Evolutionary conservation across 2,797 vertebrate species (phyloP).

Genomic region (Gymnothorax javanicus): DNA sequence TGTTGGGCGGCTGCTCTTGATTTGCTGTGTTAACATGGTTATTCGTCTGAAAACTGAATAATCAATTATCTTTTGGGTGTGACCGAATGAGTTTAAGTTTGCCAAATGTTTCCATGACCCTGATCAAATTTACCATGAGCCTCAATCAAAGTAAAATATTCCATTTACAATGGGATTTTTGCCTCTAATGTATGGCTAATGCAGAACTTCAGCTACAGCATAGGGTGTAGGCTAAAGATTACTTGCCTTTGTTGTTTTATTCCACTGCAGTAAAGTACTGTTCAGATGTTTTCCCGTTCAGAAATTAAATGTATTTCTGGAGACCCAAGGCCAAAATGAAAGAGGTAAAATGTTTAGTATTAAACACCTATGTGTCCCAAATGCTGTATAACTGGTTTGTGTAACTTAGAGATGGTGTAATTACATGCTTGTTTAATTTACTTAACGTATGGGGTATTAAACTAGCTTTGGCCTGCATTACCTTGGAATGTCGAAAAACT

Average conservation of each 20-base stretch:
- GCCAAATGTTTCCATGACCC: too few relatives aligned
- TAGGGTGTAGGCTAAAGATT: neutral
- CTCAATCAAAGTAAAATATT: conserved; percentile 3
- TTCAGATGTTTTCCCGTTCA: neutral
- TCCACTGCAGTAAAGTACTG: neutral
- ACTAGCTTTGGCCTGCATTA: neutral
- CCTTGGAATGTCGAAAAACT: too few relatives aligned
- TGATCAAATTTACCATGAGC: too few relatives aligned
- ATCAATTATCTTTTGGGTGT: too few relatives aligned
- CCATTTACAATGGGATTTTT: neutral
- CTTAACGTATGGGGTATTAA: neutral
- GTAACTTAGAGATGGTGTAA: neutral
- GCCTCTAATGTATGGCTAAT: neutral
- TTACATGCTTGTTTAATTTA: neutral
- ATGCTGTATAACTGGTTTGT: neutral
- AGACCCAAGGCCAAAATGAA: neutral
- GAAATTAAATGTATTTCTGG: neutral
- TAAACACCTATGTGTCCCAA: neutral
- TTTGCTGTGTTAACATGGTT: neutral
- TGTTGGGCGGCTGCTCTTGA: neutral
- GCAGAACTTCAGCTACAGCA: neutral
- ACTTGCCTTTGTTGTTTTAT: neutral
- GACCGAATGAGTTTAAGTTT: too few relatives aligned
- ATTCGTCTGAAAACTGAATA: neutral
- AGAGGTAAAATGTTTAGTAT: neutral